These are phyloP conservation scores for Octopus sinensis DNA, from an alignment of 1,140 invertebrate species.

Conservation along the genomic window DNA sequence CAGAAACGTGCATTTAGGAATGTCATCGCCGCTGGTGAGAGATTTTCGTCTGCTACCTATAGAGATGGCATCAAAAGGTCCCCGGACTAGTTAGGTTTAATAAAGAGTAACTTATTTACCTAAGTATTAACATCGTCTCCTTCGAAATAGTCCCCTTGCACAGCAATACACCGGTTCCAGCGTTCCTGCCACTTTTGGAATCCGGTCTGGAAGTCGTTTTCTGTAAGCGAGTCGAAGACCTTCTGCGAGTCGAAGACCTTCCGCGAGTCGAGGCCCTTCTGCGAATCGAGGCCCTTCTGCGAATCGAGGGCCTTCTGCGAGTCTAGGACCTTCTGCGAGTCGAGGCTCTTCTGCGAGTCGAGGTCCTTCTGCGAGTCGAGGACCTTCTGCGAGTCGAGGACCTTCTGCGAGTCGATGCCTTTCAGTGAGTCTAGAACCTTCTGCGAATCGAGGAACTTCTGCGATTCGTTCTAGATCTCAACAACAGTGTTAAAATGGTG, in stretches of 20 bases:
- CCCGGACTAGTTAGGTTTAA: too few species aligned
- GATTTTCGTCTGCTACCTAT: too few species aligned
- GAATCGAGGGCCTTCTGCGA: neutral
- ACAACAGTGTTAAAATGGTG: too few species aligned
- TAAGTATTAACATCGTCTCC: too few species aligned
- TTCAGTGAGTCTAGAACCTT: neutral
- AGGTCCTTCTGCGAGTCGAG: neutral
- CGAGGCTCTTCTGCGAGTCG: neutral
- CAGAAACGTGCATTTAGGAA: too few species aligned
- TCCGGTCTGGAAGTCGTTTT: neutral
- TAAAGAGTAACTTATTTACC: too few species aligned
- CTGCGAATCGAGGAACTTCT: neutral
- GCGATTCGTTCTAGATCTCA: neutral
- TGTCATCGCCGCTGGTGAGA: too few species aligned
- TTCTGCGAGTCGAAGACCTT: neutral
- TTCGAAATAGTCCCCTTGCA: too few species aligned
- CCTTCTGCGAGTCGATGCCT: neutral
- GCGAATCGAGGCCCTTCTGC: neutral
- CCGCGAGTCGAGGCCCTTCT: neutral
- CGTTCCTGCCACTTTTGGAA: too few species aligned
- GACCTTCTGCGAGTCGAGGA: neutral
- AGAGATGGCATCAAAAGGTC: too few species aligned
- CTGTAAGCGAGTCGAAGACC: neutral
- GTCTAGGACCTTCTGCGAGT: neutral
- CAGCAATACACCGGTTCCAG: too few species aligned